Evolutionary conservation across 2,888 invertebrate genomes (phyloP), one percentile per base, ranked within the genome.

Genomic region (Euzophera pinguis): DNA sequence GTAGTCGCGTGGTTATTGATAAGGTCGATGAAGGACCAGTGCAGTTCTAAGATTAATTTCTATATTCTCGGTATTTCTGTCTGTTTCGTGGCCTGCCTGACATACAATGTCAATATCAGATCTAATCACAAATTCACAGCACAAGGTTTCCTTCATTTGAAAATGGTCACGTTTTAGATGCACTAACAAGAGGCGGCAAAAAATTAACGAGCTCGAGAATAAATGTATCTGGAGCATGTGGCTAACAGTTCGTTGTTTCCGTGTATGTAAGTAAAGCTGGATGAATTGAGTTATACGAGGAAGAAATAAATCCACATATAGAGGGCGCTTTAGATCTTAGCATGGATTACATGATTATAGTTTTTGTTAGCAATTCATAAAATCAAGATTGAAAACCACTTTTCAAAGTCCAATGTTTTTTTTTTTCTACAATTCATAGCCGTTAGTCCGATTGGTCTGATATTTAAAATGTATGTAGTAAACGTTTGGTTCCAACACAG

Each of bases 181-280:
- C 59, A 61, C 63, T 66, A 67, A 70, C 70, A 64, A 75, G 69
- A 73, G 68, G 65, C 62, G 63, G 67, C 65, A 76, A 75, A 75
- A 73, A 73, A 66, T 62, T 75, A 74, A 71, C 71, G 70, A 74
- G 71, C 64, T 60, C 50, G 62, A 63, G 65, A 70, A 69, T 67
- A 69, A 38, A 69, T 70, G 67, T 67, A 75, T 71, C 63, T 71
- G 61, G 71, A 69, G 70, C 71, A 71, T 67, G 69, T 65, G 60
- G 62, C 60, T 61, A 59, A 62, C 63, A 62, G 60, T 47, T 12
- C 50, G 34, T 55, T 69, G 69, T 71, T 68, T 69, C 68, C 69
- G 64, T 59, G 62, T 60, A 49, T 54, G 38, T 16, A 10, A 37
- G 47, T 17, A 13, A 12, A 32, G 47, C 35, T 47, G 37, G 13